phyloP scores from a whole-genome alignment of 2,797 vertebrate species.

The Bufotes viridis region DNA sequence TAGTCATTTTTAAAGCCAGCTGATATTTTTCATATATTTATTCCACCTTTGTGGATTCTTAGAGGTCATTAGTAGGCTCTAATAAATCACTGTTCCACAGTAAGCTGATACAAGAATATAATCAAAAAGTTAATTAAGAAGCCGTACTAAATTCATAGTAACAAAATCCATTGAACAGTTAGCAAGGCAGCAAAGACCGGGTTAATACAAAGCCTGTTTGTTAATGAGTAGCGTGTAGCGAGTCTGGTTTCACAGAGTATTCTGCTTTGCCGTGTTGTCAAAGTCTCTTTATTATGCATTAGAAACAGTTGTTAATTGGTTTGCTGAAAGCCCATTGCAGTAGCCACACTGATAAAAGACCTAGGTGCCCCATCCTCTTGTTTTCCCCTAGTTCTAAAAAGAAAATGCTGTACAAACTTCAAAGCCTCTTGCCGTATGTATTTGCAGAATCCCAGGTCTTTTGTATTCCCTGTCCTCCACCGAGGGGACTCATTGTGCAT shows the following conservation, averaged over 20 bases:
- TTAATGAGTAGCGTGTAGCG: conserved; percentile 65
- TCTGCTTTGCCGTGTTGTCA: conserved; percentile 67
- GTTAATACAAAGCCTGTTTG: conserved; percentile 50
- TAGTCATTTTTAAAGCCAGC: conserved; percentile 65
- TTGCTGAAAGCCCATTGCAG: conserved; percentile 65
- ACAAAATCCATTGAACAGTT: conserved; percentile 12
- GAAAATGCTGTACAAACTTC: conserved; percentile 51
- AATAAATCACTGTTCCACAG: not conserved
- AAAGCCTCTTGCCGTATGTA: conserved; percentile 56
- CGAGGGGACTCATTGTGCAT: not conserved
- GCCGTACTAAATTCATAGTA: not conserved
- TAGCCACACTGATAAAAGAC: conserved; percentile 39
- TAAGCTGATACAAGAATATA: conserved; percentile 3
- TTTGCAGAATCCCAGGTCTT: conserved; percentile 46
- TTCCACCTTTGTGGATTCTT: conserved; percentile 75
- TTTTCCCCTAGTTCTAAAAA: conserved; percentile 45
- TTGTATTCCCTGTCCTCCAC: conserved; percentile 25
- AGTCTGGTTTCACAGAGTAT: conserved; percentile 66
- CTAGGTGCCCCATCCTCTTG: conserved; percentile 50
- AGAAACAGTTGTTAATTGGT: conserved; percentile 64
- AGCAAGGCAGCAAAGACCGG: not conserved
- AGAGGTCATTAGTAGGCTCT: conserved; percentile 72
- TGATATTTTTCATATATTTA: conserved; percentile 68
- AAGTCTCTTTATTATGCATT: conserved; percentile 65
- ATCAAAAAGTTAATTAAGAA: conserved; percentile 7